A percentile compares a stretch with the other conserved stretches of the same genome.
Conservation (phyloP, 2,113 vertebrate genomes). For the Ibidorhyncha struthersii region DNA sequence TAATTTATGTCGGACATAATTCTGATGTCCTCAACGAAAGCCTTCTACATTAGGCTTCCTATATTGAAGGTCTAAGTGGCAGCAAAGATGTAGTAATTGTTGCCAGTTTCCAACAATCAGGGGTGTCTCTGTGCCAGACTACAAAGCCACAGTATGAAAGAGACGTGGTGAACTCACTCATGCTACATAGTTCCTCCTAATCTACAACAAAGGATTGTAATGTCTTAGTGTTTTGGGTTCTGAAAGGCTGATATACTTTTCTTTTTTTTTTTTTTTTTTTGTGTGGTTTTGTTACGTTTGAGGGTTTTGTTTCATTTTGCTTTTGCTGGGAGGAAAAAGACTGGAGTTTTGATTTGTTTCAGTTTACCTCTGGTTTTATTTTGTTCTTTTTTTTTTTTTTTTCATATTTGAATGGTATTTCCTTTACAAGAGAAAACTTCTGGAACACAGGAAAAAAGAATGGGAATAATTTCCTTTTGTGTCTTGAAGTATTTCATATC, state of each 20-base stretch:
- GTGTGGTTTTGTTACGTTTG: neutral
- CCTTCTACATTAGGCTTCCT: fast-evolving
- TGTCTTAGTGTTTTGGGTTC: neutral
- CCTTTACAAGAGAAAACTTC: neutral
- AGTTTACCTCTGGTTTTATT: neutral
- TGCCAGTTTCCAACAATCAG: too few species aligned
- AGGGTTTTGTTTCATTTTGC: neutral
- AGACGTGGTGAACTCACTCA: neutral
- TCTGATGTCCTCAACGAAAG: neutral
- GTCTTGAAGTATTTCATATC: neutral
- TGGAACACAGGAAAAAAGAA: neutral
- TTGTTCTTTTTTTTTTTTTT: neutral
- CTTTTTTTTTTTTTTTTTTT: neutral
- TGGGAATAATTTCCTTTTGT: neutral
- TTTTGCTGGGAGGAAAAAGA: neutral
- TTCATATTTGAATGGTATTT: neutral
- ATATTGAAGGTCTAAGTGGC: neutral
- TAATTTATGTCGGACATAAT: neutral
- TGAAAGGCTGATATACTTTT: neutral
- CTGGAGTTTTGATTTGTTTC: neutral
- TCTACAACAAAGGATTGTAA: neutral
- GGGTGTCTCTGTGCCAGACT: neutral
- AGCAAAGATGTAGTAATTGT: neutral
- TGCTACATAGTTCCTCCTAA: neutral
- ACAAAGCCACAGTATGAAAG: neutral